Evolutionary conservation across 1,140 invertebrate genomes (phyloP).

Genomic region (Cydia splendana): DNA sequence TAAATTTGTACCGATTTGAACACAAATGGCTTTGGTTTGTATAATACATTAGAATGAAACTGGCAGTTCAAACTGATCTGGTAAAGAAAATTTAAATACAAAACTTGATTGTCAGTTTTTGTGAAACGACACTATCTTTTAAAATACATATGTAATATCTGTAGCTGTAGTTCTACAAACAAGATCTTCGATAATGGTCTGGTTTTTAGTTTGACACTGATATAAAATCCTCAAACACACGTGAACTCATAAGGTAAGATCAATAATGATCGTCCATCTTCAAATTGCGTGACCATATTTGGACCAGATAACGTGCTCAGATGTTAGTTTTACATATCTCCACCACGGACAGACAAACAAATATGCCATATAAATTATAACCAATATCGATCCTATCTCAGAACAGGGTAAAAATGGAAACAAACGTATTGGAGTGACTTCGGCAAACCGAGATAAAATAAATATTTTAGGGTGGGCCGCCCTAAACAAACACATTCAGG

Average conservation of each 20-base stretch:
- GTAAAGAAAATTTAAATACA: not conserved
- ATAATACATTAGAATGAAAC: constrained; percentile 7
- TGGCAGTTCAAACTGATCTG: not conserved
- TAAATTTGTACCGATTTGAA: constrained; percentile 19
- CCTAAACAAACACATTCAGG: constrained; percentile 76
- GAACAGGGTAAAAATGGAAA: constrained; percentile 71
- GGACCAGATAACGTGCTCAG: constrained; percentile 65
- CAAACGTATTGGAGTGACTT: constrained; percentile 75
- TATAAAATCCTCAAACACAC: constrained; percentile 12
- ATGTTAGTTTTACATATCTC: constrained; percentile 72
- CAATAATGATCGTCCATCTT: constrained; percentile 58
- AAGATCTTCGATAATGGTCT: not conserved
- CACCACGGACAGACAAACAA: constrained; percentile 60
- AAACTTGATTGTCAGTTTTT: not conserved
- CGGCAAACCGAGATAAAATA: constrained; percentile 78
- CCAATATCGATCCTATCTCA: constrained; percentile 66
- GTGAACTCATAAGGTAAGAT: constrained; percentile 55
- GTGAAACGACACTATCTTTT: not conserved
- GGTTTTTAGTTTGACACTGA: constrained; percentile 13
- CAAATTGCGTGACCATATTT: constrained; percentile 73
- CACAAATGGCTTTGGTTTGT: constrained; percentile 2
- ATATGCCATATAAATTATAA: constrained; percentile 69
- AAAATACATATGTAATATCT: too few species aligned
- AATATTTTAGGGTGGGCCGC: constrained; percentile 78
- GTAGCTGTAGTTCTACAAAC: not conserved